A percentile compares a stretch with the other conserved stretches of the same genome.
phyloP scores from a whole-genome alignment of 1,140 invertebrate genomes.

The Callitettix versicolor region DNA sequence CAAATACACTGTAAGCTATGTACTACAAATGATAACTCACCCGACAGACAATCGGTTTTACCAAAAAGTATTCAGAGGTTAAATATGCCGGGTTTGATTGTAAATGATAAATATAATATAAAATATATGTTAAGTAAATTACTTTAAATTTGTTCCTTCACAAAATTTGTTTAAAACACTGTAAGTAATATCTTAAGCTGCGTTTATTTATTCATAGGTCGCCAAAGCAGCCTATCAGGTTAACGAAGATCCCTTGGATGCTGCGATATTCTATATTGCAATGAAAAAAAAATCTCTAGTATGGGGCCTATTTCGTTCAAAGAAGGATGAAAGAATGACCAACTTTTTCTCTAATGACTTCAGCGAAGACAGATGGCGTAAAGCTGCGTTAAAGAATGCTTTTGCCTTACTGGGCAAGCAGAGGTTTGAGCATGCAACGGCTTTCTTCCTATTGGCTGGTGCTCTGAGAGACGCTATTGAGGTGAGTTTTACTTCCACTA shows the following conservation, averaged over 20 bases:
- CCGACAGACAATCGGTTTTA: no score
- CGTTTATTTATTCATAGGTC: constrained; percentile 37
- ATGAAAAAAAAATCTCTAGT: constrained; percentile 97
- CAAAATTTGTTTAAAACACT: no score
- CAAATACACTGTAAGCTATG: no score
- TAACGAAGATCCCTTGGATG: constrained; percentile 91
- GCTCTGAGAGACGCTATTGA: constrained; percentile 91
- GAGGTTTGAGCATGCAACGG: constrained; percentile 84
- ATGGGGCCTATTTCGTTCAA: constrained; percentile 88
- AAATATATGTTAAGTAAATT: no score
- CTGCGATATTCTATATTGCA: constrained; percentile 93
- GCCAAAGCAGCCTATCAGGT: constrained; percentile 84
- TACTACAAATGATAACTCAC: no score
- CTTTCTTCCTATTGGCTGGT: constrained; percentile 90
- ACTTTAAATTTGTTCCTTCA: no score
- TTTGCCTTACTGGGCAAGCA: constrained; percentile 93
- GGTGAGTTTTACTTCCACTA: no score
- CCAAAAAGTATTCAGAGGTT: no score
- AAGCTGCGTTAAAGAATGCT: constrained; percentile 94
- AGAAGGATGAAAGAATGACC: constrained; percentile 85
- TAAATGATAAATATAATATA: no score
- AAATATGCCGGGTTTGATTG: no score
- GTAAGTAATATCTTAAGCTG: no score
- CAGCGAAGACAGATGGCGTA: constrained; percentile 83
- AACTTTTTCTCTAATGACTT: constrained; percentile 95